Evolutionary conservation across 1,140 invertebrate species (phyloP), one percentile per base, ranked within the genome.

Genomic region (Ditylenchus dipsaci): DNA sequence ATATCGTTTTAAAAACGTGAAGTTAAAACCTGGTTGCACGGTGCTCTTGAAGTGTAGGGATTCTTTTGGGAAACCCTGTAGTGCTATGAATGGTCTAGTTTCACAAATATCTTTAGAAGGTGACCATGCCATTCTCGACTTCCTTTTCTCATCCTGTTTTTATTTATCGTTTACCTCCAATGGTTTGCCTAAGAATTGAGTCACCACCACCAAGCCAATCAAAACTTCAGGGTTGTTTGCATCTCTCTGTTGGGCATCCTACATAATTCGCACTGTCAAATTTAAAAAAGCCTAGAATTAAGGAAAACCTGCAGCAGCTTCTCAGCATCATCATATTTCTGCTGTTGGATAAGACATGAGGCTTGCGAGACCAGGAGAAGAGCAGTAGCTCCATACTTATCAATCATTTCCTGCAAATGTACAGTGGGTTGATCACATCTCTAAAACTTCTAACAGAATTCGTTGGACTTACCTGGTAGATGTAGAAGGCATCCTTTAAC

Each of bases 401-500:
- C 95, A 63, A 91, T 89, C 85, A 97, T 87, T 86, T 99, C 95
- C 88, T 97, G 90, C 78, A 5, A 38, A 38, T 11, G 33, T n/a
- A n/a, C n/a, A n/a, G n/a, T n/a, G n/a, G n/a, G n/a, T n/a, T n/a
- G n/a, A n/a, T n/a, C n/a, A n/a, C n/a, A n/a, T n/a, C n/a, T n/a
- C n/a, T n/a, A n/a, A n/a, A n/a, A n/a, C n/a, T n/a, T n/a, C n/a
- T n/a, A n/a, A n/a, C n/a, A n/a, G n/a, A n/a, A n/a, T n/a, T n/a
- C n/a, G n/a, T n/a, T n/a, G n/a, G n/a, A n/a, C n/a, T n/a, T n/a
- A 38, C 33, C 33, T 38, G 33, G 33, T 71, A 93, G 72, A 96
- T 97, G 84, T 97, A 97, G 85, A 91, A 97, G 0, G 95, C 94
- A 84, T 98, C 95, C 85, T 97, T 92, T 57, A 94, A 86, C 81